Evolutionary conservation across 92 coral and sea anemone species (phyloP).

Genomic region (Phenganax marumi): DNA sequence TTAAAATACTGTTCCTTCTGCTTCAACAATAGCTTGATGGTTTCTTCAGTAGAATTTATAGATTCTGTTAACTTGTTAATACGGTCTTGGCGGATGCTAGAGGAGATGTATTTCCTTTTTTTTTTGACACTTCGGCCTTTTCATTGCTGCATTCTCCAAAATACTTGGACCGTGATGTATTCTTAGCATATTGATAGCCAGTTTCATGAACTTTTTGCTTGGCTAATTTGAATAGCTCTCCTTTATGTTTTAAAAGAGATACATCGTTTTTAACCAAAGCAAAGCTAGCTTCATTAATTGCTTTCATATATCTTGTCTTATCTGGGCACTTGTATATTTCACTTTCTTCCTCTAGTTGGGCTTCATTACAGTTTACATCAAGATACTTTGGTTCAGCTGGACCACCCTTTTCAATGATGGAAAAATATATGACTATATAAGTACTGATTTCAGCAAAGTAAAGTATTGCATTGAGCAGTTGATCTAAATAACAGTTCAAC

Average conservation of each 20-base stretch:
- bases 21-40: constrained; percentile 2
- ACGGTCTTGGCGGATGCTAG: background rate
- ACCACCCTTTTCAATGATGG: background rate
- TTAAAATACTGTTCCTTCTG: constrained; percentile 27
- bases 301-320: constrained; percentile 1
- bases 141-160: constrained; percentile 2
- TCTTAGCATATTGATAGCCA: constrained; percentile 1
- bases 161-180: background rate
- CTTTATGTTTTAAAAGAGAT: background rate
- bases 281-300: background rate
- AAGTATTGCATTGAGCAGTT: background rate
- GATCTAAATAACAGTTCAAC: background rate
- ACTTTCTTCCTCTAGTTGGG: background rate
- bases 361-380: background rate
- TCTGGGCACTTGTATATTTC: constrained; percentile 12
- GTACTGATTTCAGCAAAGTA: background rate
- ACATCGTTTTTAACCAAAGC: background rate
- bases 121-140: background rate
- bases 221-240: background rate
- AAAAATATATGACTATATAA: background rate
- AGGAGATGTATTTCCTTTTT: constrained; percentile 1
- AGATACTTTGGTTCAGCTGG: background rate
- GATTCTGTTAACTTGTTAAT: constrained; percentile 9
- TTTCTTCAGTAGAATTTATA: background rate
- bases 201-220: constrained; percentile 11